Evolutionary conservation across 2,113 vertebrate species (phyloP), one percentile per base, ranked within the genome.

Genomic region (Andinoacara biseriatus): DNA sequence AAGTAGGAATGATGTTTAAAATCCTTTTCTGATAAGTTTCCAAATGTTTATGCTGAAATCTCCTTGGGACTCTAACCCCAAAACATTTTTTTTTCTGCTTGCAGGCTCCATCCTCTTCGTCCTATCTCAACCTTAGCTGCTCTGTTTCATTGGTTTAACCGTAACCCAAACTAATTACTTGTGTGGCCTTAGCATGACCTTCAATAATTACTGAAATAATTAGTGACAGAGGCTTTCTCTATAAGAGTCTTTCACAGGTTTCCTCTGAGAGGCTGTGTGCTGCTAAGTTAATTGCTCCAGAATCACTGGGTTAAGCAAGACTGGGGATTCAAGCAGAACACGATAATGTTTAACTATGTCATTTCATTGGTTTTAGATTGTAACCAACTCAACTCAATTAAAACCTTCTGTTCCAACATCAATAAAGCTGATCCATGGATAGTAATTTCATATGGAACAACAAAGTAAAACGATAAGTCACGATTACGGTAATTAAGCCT

Each of bases 171-270:
- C 78, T 78, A 82, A 92, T 87, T 83, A 81, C 78, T 82, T 2
- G 0, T 57, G 31, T 74, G 67, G 80, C 80, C 69, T 82, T 60
- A 60, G 80, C 61, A 2, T 58, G 65, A 78, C 76, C 79, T 85
- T 65, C 29, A 80, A 15, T 87, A 89, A 83, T 89, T 63, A 74
- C 80, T 74, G 1, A 81, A 85, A 77, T 76, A 89, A 86, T 83
- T 69, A 81, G 56, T 57, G 76, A 38, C 56, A 17, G 52, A 75
- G 74, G 74, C 20, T 8, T 77, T 74, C 65, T 69, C 69, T 85
- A 74, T 63, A 67, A 56, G 59, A 29, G 26, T 58, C 74, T 57
- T 74, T 20, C 22, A 33, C 17, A 74, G 49, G 82, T 82, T 83
- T 85, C 79, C 76, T 80, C 15, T 0, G 59, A 74, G 86, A 79